A percentile compares a stretch with the other conserved stretches of the same genome.
phyloP scores from a whole-genome alignment of 2,888 invertebrate species.

The Drosophila prolongata region DNA sequence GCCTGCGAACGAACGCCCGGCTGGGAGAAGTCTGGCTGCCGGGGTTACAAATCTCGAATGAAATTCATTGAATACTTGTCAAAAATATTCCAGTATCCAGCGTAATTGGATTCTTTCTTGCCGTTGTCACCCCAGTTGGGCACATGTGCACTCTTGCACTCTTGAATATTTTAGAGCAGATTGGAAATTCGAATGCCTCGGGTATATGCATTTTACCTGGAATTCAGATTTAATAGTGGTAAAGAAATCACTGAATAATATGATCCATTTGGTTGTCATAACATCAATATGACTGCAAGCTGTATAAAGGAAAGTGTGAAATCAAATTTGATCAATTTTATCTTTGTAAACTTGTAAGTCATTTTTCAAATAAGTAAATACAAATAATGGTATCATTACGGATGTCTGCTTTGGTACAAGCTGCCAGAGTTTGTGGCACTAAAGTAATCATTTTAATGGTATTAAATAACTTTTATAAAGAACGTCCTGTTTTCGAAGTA shows the following conservation, averaged over 20 bases:
- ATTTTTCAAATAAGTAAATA: too few relatives aligned
- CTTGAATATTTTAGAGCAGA: constrained; percentile 59
- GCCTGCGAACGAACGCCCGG: constrained; percentile 19
- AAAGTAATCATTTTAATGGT: too few relatives aligned
- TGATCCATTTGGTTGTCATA: not conserved
- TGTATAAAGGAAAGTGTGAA: too few relatives aligned
- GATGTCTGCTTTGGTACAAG: too few relatives aligned
- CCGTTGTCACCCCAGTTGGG: constrained; percentile 27
- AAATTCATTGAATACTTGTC: constrained; percentile 80
- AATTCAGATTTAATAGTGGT: not conserved
- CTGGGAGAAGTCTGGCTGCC: constrained; percentile 18
- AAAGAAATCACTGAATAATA: not conserved
- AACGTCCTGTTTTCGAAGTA: not conserved
- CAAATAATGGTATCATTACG: too few relatives aligned
- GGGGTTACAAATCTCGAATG: constrained; percentile 73
- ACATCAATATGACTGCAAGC: too few relatives aligned
- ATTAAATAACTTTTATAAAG: too few relatives aligned
- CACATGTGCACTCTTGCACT: constrained; percentile 74
- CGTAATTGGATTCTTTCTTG: constrained; percentile 71
- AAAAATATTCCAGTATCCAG: constrained; percentile 67
- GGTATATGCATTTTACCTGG: not conserved
- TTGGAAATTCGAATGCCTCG: constrained; percentile 13
- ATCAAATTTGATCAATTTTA: too few relatives aligned
- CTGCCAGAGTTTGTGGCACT: too few relatives aligned
- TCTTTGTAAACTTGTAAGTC: too few relatives aligned